Base-by-base conservation (phyloP, 2,113 vertebrate genomes). In the Chaetops frenatus region DNA sequence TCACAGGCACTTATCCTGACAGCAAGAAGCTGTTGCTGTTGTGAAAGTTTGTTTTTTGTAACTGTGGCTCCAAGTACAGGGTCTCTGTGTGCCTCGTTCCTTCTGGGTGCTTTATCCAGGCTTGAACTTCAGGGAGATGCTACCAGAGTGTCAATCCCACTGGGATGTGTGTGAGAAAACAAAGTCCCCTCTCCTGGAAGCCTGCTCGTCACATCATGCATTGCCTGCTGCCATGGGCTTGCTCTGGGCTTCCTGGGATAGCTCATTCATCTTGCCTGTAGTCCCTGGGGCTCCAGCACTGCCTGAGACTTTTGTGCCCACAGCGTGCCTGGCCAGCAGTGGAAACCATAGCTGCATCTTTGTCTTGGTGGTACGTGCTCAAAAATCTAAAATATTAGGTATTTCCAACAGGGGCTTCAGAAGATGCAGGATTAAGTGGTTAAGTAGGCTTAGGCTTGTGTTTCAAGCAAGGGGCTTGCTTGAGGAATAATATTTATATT, bases 401-500 rank as follows among this genome's bases (percentile, higher is more conserved):
- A 58, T 77, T 95, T 96, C 84, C 69, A 58, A 4, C 36, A n/a
- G 0, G 8, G 20, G 54, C 87, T 96, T 96, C 78, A 64, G 87
- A 86, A 92, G 87, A 60, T 85, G 90, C 90, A 72, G 86, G 58
- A 81, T 90, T 84, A 85, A 97, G 91, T 89, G 88, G 93, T 92
- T 94, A 93, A 94, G 88, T 93, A 87, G 86, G 86, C 81, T 97
- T 91, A 85, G 71, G 69, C 27, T 91, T 94, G 79, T 88, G 82
- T 96, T 97, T 96, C 57, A 64, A 94, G 86, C 58, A 88, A 90
- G 93, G 95, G 79, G 65, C 44, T 53, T 86, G 83, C 82, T 95
- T 96, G 90, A 97, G 92, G 92, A 85, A 96, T 94, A 95, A 90
- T 97, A 74, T 98, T 97, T 98, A 90, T 95, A 44, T 96, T 97